phyloP scores from a whole-genome alignment of 2,888 invertebrate genomes.

The Zootermopsis nevadensis region DNA sequence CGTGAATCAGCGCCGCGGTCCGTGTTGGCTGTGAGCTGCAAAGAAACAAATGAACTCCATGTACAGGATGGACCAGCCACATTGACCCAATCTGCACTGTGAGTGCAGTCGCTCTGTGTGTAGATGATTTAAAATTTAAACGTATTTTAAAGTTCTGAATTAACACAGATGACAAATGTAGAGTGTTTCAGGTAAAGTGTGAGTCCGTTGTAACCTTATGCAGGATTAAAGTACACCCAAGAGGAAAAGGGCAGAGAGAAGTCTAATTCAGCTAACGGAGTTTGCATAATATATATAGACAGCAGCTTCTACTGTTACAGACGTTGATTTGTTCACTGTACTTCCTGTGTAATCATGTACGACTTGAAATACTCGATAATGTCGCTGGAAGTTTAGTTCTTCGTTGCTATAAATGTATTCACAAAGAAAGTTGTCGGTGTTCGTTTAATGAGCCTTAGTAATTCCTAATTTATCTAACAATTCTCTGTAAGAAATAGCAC shows the following conservation, averaged over 20 bases:
- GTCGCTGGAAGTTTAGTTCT: too few relatives aligned
- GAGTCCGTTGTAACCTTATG: background rate
- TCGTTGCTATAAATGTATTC: too few relatives aligned
- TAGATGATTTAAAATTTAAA: slow-evolving; percentile 23
- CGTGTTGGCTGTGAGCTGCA: background rate
- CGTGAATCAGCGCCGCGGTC: background rate
- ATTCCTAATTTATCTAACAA: too few relatives aligned
- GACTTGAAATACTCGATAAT: too few relatives aligned
- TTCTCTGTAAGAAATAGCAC: too few relatives aligned
- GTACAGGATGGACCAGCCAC: too few relatives aligned
- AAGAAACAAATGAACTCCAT: background rate
- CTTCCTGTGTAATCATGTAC: background rate
- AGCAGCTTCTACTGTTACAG: background rate
- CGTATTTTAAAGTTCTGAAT: background rate
- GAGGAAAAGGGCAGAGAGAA: background rate
- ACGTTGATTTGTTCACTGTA: background rate
- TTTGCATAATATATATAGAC: background rate
- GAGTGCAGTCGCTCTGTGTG: background rate
- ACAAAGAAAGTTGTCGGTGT: too few relatives aligned
- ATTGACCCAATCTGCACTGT: too few relatives aligned
- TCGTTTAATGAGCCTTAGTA: too few relatives aligned
- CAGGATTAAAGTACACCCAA: background rate
- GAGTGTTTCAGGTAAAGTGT: background rate
- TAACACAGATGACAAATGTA: slow-evolving; percentile 1
- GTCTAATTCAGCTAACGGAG: background rate